Evolutionary conservation across 2,113 vertebrate species (phyloP), one percentile per base, ranked within the genome.

Genomic region (Halichoeres trimaculatus): DNA sequence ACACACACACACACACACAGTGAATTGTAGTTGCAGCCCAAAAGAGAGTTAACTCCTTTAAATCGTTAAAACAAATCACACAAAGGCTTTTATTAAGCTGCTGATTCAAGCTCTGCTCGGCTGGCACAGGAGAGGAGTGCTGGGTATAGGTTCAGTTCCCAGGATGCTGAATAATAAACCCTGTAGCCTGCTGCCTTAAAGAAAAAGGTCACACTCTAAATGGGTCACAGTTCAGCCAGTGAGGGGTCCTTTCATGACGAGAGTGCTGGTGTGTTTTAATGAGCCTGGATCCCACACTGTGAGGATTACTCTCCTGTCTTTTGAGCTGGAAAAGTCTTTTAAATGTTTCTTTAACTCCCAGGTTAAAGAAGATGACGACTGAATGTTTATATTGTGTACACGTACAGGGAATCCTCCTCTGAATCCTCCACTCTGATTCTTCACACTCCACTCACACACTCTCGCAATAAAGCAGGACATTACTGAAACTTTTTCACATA

Each of bases 191-290:
- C 73, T 85, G 74, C 78, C 83, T 91, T 81, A 85, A 85, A 67
- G 24, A 11, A 65, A 83, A 63, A 56, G 78, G 87, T 85, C 84
- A 81, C 87, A 74, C 85, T 84, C 85, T 75, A 91, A 90, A 84
- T 89, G 70, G 90, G 88, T 91, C 87, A 85, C 85, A 84, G 88
- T 90, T 86, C 82, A 88, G 82, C 72, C 16, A 77, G 68, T 58
- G 80, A 61, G 51, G 26, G 62, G 36, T 77, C 72, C 74, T 63
- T 45, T 77, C 54, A 19, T 58, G 83, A 70, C 41, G 35, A 73
- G 79, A 76, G 64, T 24, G 72, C 65, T 54, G 69, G 84, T 59
- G 83, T 66, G 80, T 71, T 90, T 86, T 89, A 90, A 90, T 89
- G 88, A 89, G 87, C 70, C 62, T 34, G 66, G 76, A 55, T 90